Percentiles rank a stretch among this genome's conserved stretches.
These are phyloP conservation scores for Scaptomyza hsui DNA, from an alignment of 1,140 invertebrate genomes.

Conservation along the genomic window DNA sequence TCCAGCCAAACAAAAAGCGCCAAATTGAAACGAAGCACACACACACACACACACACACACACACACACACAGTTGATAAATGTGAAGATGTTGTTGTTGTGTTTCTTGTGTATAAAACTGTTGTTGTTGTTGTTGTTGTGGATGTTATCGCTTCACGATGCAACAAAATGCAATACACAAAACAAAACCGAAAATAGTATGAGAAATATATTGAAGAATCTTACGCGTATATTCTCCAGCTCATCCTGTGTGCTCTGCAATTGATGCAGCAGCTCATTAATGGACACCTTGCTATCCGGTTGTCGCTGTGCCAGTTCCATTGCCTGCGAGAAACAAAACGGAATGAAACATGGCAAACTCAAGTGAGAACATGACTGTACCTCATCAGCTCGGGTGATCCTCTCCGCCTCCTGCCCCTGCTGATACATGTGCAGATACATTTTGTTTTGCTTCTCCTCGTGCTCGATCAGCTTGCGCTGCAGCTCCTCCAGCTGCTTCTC, in stretches of 20 bases:
- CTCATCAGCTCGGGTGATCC: conserved; percentile 88
- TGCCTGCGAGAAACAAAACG: conserved; percentile 84
- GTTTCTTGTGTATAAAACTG: conserved; percentile 19
- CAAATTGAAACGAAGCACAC: conserved; percentile 66
- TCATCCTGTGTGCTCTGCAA: conserved; percentile 92
- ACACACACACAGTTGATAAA: conserved; percentile 18
- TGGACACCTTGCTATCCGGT: conserved; percentile 87
- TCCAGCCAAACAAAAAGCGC: conserved; percentile 67
- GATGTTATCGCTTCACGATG: conserved; percentile 65
- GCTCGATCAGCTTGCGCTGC: conserved; percentile 88
- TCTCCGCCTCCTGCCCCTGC: conserved; percentile 91
- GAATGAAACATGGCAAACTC: not conserved
- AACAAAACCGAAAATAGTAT: conserved; percentile 82
- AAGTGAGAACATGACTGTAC: conserved; percentile 64
- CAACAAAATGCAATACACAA: conserved; percentile 84
- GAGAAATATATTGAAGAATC: conserved; percentile 84
- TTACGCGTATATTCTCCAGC: conserved; percentile 93
- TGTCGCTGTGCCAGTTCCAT: conserved; percentile 86
- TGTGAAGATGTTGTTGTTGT: conserved; percentile 39
- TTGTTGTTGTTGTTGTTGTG: conserved; percentile 18
- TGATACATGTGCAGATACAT: conserved; percentile 93
- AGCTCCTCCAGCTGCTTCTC: conserved; percentile 89
- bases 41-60: conserved; percentile 19
- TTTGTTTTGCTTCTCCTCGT: conserved; percentile 90
- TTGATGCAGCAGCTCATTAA: conserved; percentile 91